phyloP scores from a whole-genome alignment of 2,797 vertebrate species.

The Sebastolobus alascanus region DNA sequence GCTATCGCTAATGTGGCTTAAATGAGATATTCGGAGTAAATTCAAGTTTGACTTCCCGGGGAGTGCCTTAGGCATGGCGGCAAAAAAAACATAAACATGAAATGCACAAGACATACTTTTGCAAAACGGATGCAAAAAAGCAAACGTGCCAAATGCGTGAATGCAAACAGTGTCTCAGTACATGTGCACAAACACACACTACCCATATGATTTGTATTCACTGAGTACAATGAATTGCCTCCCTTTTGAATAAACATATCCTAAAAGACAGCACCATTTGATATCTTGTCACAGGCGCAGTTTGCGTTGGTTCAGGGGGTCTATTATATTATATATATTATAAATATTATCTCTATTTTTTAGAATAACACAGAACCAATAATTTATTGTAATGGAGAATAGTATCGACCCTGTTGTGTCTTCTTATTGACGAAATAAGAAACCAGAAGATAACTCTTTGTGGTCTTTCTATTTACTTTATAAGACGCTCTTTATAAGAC shows the following conservation, averaged over 20 bases:
- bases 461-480: too few relatives aligned
- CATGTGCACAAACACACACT: conserved; percentile 6
- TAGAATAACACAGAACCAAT: too few relatives aligned
- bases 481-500: too few relatives aligned
- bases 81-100: background rate
- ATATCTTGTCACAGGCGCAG: background rate
- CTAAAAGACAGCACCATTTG: background rate
- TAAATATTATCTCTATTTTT: too few relatives aligned
- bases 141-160: background rate
- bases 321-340: too few relatives aligned
- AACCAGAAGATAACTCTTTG: too few relatives aligned
- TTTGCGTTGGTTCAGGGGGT: too few relatives aligned
- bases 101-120: conserved; percentile 35
- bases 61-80: conserved; percentile 29
- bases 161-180: background rate
- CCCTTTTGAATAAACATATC: background rate
- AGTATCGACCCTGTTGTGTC: too few relatives aligned
- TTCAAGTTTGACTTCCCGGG: conserved; percentile 51
- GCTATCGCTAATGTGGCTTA: conserved; percentile 61
- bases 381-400: too few relatives aligned
- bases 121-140: conserved; percentile 15
- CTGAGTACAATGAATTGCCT: background rate
- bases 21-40: conserved; percentile 72
- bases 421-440: too few relatives aligned
- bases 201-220: background rate